Percentiles rank a stretch among this genome's conserved stretches.
Evolutionary conservation across 1,140 invertebrate genomes (phyloP).

Genomic region (Sycophila sp.): DNA sequence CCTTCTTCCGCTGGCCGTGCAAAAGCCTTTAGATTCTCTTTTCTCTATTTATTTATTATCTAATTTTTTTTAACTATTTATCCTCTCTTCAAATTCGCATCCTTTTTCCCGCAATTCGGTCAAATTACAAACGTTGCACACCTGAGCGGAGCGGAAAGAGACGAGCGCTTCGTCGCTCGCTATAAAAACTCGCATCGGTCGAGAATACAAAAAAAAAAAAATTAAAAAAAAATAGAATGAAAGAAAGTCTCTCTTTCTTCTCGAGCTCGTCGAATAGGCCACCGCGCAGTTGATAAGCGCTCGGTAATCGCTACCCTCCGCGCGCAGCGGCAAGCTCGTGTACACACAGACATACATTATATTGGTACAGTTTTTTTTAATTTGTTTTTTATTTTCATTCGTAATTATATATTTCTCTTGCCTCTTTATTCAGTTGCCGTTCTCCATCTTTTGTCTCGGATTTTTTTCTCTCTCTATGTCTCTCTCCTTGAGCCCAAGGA

Average conservation of each 20-base stretch:
- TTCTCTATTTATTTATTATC: constrained; percentile 7
- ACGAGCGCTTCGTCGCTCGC: background rate
- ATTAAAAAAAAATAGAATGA: too few species aligned
- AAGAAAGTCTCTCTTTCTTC: background rate
- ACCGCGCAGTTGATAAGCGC: constrained; percentile 3
- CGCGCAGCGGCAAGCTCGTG: background rate
- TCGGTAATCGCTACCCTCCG: background rate
- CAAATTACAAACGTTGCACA: constrained; percentile 23
- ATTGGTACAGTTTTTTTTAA: constrained; percentile 27
- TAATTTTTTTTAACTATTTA: constrained; percentile 9
- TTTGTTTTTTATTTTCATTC: too few species aligned
- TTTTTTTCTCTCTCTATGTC: background rate
- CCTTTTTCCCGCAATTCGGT: too few species aligned
- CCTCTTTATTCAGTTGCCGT: background rate
- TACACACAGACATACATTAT: constrained; percentile 25
- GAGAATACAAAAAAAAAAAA: constrained; percentile 20
- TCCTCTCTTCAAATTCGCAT: background rate
- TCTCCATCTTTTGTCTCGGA: background rate
- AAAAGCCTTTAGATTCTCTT: constrained; percentile 42
- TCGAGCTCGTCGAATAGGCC: constrained; percentile 11
- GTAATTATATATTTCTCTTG: constrained; percentile 10
- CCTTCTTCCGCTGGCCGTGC: constrained; percentile 46
- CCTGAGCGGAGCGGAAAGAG: background rate
- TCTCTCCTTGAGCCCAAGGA: background rate
- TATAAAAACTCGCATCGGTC: constrained; percentile 20